phyloP scores from a whole-genome alignment of 2,797 vertebrate genomes.

The Echiichthys vipera region DNA sequence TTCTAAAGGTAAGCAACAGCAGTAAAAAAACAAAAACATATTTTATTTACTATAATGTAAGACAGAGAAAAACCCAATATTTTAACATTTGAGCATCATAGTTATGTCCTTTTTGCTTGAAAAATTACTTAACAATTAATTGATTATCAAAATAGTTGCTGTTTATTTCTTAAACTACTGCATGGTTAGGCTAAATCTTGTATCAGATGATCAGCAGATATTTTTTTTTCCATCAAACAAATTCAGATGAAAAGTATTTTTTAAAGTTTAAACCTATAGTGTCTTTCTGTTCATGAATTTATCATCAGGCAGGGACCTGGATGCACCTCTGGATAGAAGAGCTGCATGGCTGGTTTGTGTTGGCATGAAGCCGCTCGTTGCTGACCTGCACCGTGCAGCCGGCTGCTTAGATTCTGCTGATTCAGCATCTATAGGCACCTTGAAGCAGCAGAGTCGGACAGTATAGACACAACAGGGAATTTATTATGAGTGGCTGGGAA shows the following conservation, averaged over 20 bases:
- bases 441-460: constrained; percentile 36
- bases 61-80: neutral
- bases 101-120: neutral
- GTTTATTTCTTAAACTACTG: no score
- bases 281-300: neutral
- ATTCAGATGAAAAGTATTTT: neutral
- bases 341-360: neutral
- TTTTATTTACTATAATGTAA: neutral
- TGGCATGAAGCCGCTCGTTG: constrained; percentile 16
- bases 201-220: neutral
- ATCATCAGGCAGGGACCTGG: neutral
- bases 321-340: neutral
- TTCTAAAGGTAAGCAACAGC: neutral
- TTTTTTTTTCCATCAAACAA: neutral
- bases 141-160: neutral
- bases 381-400: constrained; percentile 20
- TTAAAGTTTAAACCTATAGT: neutral
- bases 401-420: constrained; percentile 53
- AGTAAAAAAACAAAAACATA: neutral
- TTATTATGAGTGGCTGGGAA: constrained; percentile 17
- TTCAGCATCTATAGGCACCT: constrained; percentile 35
- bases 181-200: no score
- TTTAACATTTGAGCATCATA: neutral
- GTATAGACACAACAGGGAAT: neutral
- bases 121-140: neutral